Evolutionary conservation across 2,888 invertebrate genomes (phyloP).

Genomic region (Salpingus planirostris): DNA sequence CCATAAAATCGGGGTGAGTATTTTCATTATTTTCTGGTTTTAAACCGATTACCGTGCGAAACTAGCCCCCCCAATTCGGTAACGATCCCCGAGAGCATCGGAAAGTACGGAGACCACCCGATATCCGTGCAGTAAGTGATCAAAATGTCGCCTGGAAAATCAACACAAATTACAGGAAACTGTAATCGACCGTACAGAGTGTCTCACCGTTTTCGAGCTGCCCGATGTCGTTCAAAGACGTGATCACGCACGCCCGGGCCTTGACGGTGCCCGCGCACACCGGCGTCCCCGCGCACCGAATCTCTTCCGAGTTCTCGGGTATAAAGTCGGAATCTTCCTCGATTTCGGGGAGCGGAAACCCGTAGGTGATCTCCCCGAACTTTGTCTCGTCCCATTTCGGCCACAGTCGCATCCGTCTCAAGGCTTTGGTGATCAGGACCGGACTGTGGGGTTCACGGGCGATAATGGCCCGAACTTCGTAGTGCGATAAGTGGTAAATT

Average conservation of each 20-base stretch:
- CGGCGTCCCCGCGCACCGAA: constrained; percentile 49
- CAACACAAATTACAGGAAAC: too few species aligned
- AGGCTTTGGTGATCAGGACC: constrained; percentile 54
- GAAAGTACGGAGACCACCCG: constrained; percentile 81
- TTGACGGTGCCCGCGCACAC: constrained; percentile 61
- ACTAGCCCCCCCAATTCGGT: constrained; percentile 77
- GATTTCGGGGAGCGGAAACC: constrained; percentile 24
- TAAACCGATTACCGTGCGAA: constrained; percentile 74
- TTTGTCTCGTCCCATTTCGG: constrained; percentile 50
- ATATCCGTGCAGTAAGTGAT: constrained; percentile 72
- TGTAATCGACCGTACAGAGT: too few species aligned
- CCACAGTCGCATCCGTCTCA: constrained; percentile 53
- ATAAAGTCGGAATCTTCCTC: constrained; percentile 14
- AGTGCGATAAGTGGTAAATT: constrained; percentile 57
- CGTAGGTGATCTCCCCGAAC: constrained; percentile 52
- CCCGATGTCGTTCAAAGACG: constrained; percentile 51
- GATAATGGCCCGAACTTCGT: constrained; percentile 55
- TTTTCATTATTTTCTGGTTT: too few species aligned
- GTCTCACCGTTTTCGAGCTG: constrained; percentile 32
- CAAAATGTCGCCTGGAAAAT: constrained; percentile 55
- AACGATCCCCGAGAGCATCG: constrained; percentile 65
- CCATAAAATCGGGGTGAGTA: neutral
- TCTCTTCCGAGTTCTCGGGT: constrained; percentile 3
- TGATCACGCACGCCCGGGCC: constrained; percentile 65
- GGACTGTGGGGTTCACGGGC: constrained; percentile 42